Base-by-base conservation (phyloP, 2,797 vertebrate genomes). In the Loriculus beryllinus region DNA sequence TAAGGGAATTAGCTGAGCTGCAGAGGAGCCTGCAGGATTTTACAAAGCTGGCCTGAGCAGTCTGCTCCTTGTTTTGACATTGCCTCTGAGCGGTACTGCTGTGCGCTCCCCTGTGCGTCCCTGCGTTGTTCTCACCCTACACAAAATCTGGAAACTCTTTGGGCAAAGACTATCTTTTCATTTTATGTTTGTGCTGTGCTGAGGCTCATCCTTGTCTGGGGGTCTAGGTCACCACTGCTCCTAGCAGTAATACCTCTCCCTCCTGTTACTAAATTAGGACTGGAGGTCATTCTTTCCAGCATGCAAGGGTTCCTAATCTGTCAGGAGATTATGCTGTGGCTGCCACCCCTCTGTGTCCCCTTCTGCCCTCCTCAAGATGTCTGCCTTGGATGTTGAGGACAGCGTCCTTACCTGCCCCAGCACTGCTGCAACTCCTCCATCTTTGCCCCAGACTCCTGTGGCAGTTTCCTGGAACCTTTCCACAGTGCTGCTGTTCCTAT, bases 221-320 rank as follows among this genome's bases (percentile, higher is more conserved):
- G 33, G 74, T 92, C 86, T 84, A 64, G 56, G 64, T 88, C 70
- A 93, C 43, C 43, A 48, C 48, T 56, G 48, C 71, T 76, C 25
- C 10, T 29, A 82, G 59, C 47, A 65, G 51, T 59, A 86, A n/a
- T 90, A 93, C 75, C 59, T 76, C 60, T 91, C 35, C 14, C 49
- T 95, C 42, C 35, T 82, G 85, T 86, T 88, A 48, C 85, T 91
- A 92, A 90, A 83, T 90, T 83, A 69, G 72, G 69, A 78, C 14
- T 78, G 76, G 37, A 78, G 37, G 59, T 82, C 49, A 84, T 90
- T 91, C 82, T 65, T 96, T 94, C 79, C 84, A 88, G 54, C 67
- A 81, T 67, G 70, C 80, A 88, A 76, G 49, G n/a, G 77, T 79
- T 95, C 65, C 72, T 93, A 51, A 90, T 86, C 80, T 86, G 93